Percentiles rank a stretch among this genome's conserved stretches.
These are phyloP conservation scores for Beroe forskalii DNA, from an alignment of 37 sponge, comb jelly and placozoan genomes.

Conservation along the genomic window DNA sequence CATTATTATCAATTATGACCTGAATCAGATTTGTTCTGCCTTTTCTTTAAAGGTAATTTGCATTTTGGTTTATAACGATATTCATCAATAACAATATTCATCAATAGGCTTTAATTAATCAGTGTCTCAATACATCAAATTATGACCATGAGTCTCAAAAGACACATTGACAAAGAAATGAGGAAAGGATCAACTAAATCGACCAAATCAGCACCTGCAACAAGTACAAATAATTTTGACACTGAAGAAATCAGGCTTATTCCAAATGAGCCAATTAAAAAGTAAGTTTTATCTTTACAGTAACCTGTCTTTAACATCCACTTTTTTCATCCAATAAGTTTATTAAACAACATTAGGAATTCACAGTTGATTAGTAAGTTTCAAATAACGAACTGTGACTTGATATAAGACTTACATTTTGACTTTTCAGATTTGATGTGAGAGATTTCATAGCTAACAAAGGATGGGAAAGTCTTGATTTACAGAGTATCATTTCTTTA, in stretches of 20 bases:
- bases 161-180: background rate
- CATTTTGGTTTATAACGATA: no score
- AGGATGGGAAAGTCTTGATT: constrained; percentile 26
- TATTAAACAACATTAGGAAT: background rate
- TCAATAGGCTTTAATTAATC: no score
- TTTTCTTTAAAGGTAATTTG: no score
- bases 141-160: background rate
- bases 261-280: constrained; percentile 5
- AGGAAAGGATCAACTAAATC: constrained; percentile 14
- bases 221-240: background rate
- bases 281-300: background rate
- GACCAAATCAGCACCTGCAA: constrained; percentile 8
- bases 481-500: background rate
- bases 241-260: constrained; percentile 45
- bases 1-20: no score
- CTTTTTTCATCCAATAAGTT: background rate
- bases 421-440: background rate
- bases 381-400: background rate
- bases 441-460: background rate
- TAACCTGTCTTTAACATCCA: background rate
- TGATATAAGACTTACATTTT: background rate
- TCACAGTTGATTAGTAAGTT: no score
- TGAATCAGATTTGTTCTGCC: no score
- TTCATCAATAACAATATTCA: no score
- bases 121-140: no score